phyloP scores from a whole-genome alignment of 35 echinoderm and acorn worm species.

The Chiridota heheva region DNA sequence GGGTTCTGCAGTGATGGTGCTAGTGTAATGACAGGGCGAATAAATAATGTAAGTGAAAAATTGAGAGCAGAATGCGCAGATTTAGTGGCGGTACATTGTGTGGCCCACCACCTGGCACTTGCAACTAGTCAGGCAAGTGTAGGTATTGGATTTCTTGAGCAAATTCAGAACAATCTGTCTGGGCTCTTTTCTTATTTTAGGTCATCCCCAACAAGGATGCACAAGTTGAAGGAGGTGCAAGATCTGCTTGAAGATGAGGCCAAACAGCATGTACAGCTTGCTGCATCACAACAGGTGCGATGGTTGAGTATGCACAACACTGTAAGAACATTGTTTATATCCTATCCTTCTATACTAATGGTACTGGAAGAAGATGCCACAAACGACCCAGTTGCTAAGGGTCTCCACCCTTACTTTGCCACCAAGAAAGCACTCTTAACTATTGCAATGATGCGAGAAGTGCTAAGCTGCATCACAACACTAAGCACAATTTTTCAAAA shows the following conservation, averaged over 20 bases:
- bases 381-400: constrained; percentile 30
- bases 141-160: constrained; percentile 7
- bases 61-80: neutral
- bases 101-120: constrained; percentile 37
- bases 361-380: constrained; percentile 14
- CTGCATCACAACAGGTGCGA: constrained; percentile 1
- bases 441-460: constrained; percentile 22
- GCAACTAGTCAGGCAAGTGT: constrained; percentile 31
- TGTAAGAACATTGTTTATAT: neutral
- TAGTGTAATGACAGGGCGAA: constrained; percentile 27
- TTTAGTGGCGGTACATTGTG: constrained; percentile 34
- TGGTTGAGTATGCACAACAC: constrained; percentile 42
- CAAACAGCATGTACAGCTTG: constrained; percentile 13
- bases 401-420: constrained; percentile 24
- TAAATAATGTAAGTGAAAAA: constrained; percentile 13
- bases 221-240: constrained; percentile 15
- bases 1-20: constrained; percentile 37
- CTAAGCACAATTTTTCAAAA: constrained; percentile 32
- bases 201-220: constrained; percentile 1
- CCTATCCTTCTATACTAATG: constrained; percentile 24
- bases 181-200: constrained; percentile 24
- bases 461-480: constrained; percentile 20
- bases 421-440: neutral
- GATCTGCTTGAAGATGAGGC: constrained; percentile 9
- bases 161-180: constrained; percentile 16